These are phyloP conservation scores for Kobus ellipsiprymnus DNA, from an alignment of 2,113 vertebrate genomes.

Conservation along the genomic window DNA sequence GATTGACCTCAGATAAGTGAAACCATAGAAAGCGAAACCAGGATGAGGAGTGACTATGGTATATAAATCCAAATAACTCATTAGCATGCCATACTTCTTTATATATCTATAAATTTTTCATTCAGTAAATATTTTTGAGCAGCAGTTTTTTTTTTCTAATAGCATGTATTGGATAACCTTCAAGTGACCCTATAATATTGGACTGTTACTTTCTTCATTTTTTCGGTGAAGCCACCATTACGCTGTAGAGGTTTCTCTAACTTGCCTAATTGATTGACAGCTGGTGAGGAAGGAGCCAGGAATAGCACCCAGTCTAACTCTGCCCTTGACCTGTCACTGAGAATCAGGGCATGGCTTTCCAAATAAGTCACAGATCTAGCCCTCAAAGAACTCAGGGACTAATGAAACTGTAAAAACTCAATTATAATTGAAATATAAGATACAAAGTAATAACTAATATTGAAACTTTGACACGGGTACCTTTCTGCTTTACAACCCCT, in stretches of 20 bases:
- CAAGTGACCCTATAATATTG: background rate
- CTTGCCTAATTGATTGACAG: background rate
- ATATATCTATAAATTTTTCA: background rate
- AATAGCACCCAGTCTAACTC: background rate
- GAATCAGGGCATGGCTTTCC: rapidly evolving
- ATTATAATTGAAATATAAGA: background rate
- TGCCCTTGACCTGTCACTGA: background rate
- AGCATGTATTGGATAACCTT: background rate
- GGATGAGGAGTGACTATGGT: background rate
- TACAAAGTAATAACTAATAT: background rate
- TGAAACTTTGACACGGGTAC: background rate
- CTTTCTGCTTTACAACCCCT: background rate
- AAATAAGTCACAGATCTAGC: background rate
- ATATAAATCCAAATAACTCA: background rate
- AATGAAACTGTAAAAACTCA: background rate
- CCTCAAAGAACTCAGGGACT: background rate
- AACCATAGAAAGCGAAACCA: background rate
- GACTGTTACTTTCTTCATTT: background rate
- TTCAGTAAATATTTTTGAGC: background rate
- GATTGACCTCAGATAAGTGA: background rate
- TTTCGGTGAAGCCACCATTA: background rate
- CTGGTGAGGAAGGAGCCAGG: background rate
- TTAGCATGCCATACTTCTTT: background rate
- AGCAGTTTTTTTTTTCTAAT: background rate
- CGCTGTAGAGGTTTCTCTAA: background rate